phyloP scores from a whole-genome alignment of 2,113 vertebrate species.

The Trematocara zebra region DNA sequence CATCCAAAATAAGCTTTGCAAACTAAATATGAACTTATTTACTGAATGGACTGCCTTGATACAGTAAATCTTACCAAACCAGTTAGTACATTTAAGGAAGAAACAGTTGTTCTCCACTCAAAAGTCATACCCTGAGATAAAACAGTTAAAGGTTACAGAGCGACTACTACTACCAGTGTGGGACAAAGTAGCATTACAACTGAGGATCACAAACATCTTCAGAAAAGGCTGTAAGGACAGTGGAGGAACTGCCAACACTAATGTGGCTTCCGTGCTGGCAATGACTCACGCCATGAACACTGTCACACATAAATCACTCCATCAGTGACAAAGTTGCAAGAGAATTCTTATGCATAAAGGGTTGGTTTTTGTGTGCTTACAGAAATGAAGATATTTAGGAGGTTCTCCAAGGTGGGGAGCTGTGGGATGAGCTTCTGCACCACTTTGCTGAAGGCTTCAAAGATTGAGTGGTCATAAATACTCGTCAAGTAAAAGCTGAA shows the following conservation, averaged over 20 bases:
- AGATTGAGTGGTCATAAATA: slow-evolving; percentile 99
- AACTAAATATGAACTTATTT: background rate
- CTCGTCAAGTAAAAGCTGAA: slow-evolving; percentile 98
- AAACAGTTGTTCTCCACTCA: background rate
- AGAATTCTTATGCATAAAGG: background rate
- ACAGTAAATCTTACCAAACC: background rate
- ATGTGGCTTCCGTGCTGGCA: background rate
- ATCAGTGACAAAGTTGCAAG: background rate
- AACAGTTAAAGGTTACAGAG: background rate
- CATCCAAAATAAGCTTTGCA: background rate
- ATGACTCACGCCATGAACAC: slow-evolving; percentile 5
- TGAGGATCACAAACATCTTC: background rate
- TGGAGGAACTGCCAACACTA: background rate
- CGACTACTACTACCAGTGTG: background rate
- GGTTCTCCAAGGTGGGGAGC: slow-evolving; percentile 96
- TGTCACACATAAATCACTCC: background rate
- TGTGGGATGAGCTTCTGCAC: slow-evolving; percentile 99
- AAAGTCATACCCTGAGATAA: background rate
- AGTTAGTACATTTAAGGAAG: background rate
- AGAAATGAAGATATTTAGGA: slow-evolving; percentile 99
- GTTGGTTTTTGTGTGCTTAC: slow-evolving; percentile 73
- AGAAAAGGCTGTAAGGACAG: background rate
- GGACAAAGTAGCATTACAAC: background rate
- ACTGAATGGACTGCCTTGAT: background rate
- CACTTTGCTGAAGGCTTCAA: slow-evolving; percentile 99